Evolutionary conservation across 2,113 vertebrate species (phyloP).

Genomic region (Athene noctua): DNA sequence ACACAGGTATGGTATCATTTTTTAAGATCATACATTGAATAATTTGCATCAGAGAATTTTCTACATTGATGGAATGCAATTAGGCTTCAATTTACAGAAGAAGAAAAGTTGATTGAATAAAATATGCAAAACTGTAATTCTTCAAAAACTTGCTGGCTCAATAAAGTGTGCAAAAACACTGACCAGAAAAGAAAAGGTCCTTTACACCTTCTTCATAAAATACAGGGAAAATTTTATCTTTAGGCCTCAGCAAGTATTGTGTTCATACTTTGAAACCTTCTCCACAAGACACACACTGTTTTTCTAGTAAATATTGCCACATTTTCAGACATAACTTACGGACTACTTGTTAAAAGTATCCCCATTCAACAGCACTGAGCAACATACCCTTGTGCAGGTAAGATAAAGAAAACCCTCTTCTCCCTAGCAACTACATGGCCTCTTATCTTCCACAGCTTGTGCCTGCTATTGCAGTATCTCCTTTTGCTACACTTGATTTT

Average conservation of each 20-base stretch:
- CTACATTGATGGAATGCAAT: neutral
- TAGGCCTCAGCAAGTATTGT: neutral
- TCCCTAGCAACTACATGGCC: neutral
- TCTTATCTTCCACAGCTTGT: neutral
- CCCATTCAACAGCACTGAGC: neutral
- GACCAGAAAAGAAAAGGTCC: neutral
- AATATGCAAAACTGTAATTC: neutral
- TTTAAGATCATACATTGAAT: neutral
- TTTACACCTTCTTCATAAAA: neutral
- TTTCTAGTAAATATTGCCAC: neutral
- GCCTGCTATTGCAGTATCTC: neutral
- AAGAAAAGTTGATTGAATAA: neutral
- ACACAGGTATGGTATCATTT: rapidly evolving
- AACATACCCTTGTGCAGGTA: neutral
- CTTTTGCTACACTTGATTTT: neutral
- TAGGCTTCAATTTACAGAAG: neutral
- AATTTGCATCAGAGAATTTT: neutral
- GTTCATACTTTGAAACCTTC: neutral
- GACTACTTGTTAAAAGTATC: neutral
- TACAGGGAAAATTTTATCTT: neutral
- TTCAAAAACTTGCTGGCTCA: neutral
- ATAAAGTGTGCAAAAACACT: neutral
- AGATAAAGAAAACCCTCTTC: neutral
- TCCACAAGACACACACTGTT: neutral
- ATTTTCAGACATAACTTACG: neutral